Conservation (phyloP, 2,888 invertebrate genomes). For the Drosophila merina region DNA sequence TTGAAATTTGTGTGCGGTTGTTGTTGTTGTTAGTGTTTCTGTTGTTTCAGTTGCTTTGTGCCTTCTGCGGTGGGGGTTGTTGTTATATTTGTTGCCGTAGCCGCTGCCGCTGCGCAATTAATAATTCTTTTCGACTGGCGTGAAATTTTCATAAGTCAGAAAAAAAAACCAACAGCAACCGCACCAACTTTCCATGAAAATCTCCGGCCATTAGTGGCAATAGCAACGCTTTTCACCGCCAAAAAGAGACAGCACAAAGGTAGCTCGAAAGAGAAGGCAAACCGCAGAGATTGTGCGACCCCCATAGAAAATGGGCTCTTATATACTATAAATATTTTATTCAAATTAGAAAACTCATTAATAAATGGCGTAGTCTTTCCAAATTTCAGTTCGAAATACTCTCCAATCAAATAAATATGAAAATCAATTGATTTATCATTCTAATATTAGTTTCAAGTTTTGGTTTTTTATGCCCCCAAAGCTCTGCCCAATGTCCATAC, state of each 20-base stretch:
- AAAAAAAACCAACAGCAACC: slow-evolving; percentile 54
- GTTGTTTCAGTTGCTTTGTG: slow-evolving; percentile 48
- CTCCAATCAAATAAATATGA: background rate
- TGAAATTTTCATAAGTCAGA: slow-evolving; percentile 70
- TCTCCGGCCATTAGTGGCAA: slow-evolving; percentile 55
- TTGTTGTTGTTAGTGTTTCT: slow-evolving; percentile 46
- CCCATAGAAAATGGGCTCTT: slow-evolving; percentile 60
- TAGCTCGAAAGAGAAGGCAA: slow-evolving; percentile 13
- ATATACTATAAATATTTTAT: slow-evolving; percentile 58
- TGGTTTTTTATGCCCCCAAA: background rate
- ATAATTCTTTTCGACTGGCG: slow-evolving; percentile 76
- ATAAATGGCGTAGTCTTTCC: slow-evolving; percentile 22
- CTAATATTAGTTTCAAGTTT: background rate
- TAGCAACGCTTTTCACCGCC: slow-evolving; percentile 54
- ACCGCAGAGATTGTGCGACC: slow-evolving; percentile 60
- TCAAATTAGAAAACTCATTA: slow-evolving; percentile 56
- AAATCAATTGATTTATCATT: background rate
- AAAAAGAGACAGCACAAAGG: slow-evolving; percentile 6
- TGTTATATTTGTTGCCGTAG: slow-evolving; percentile 47
- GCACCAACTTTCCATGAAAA: slow-evolving; percentile 74
- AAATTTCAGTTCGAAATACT: background rate
- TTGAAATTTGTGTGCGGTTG: slow-evolving; percentile 61
- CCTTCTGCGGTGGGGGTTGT: slow-evolving; percentile 45
- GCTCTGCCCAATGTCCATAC: slow-evolving; percentile 1
- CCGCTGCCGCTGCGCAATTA: slow-evolving; percentile 73